phyloP scores from a whole-genome alignment of 2,797 vertebrate genomes.

The Psittacula echo region DNA sequence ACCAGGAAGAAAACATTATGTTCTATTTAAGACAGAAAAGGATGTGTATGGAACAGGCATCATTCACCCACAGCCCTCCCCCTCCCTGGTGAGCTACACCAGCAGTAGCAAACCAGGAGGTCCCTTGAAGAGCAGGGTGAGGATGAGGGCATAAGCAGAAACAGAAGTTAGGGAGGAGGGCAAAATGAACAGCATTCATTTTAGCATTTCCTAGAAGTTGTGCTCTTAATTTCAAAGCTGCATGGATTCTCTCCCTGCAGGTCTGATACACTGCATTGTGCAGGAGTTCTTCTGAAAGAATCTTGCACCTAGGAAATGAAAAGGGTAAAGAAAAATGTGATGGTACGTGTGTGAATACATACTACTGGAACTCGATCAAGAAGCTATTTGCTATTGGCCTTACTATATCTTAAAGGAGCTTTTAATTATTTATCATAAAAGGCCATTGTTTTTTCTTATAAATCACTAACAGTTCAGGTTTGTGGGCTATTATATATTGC shows the following conservation, averaged over 20 bases:
- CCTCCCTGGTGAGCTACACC: background rate
- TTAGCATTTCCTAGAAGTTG: background rate
- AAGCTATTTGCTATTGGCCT: background rate
- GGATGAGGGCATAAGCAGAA: fast-evolving
- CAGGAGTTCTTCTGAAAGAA: background rate
- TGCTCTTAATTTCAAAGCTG: background rate
- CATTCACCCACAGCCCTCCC: fast-evolving
- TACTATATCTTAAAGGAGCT: background rate
- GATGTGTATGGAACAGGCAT: background rate
- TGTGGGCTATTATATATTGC: background rate
- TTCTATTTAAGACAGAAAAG: background rate
- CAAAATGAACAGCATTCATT: background rate
- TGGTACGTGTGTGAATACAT: fast-evolving
- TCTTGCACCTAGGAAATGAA: background rate
- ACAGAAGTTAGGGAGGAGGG: background rate
- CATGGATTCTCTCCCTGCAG: fast-evolving
- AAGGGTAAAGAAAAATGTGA: background rate
- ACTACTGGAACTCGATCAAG: background rate
- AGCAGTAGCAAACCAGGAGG: background rate
- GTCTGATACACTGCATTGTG: background rate
- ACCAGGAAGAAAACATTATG: background rate
- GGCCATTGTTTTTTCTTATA: background rate
- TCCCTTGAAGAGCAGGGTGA: background rate
- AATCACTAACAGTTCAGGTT: background rate
- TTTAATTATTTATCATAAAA: slow-evolving; percentile 24